These are phyloP conservation scores for Aricia artaxerxes DNA, from an alignment of 2,888 invertebrate species.

Conservation along the genomic window DNA sequence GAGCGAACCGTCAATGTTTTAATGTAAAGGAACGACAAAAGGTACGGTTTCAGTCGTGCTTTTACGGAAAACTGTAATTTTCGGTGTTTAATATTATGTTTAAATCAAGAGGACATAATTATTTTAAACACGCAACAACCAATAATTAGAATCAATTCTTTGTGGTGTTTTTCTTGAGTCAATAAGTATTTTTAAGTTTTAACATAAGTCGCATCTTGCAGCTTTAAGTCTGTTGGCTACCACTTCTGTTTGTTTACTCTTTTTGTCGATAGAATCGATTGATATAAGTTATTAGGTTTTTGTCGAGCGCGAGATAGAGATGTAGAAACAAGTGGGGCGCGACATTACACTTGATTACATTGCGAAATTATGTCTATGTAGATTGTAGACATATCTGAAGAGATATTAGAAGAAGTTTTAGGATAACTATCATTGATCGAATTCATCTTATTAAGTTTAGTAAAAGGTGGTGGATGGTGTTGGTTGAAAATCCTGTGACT, in stretches of 20 bases:
- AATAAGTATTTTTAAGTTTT: not conserved
- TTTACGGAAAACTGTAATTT: too few relatives aligned
- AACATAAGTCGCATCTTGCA: slow-evolving; percentile 48
- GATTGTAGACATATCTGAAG: not conserved
- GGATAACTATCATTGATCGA: too few relatives aligned
- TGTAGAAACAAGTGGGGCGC: slow-evolving; percentile 23
- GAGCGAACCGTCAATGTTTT: not conserved
- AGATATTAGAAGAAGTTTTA: not conserved
- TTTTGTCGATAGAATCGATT: slow-evolving; percentile 61
- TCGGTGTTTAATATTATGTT: too few relatives aligned
- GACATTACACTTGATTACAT: slow-evolving; percentile 1
- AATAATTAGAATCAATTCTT: too few relatives aligned
- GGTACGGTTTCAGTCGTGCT: too few relatives aligned
- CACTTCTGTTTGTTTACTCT: slow-evolving; percentile 63
- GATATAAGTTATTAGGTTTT: slow-evolving; percentile 48
- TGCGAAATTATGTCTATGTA: slow-evolving; percentile 12
- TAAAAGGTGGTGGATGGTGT: too few relatives aligned
- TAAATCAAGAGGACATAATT: too few relatives aligned
- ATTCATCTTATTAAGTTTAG: too few relatives aligned
- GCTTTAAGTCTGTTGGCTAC: slow-evolving; percentile 45
- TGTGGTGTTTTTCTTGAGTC: not conserved
- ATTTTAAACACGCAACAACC: too few relatives aligned
- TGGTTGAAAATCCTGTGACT: too few relatives aligned
- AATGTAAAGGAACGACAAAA: too few relatives aligned
- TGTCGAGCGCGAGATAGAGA: not conserved